These are phyloP conservation scores for Drosophila kanekoi DNA, from an alignment of 2,888 invertebrate genomes.

Conservation along the genomic window DNA sequence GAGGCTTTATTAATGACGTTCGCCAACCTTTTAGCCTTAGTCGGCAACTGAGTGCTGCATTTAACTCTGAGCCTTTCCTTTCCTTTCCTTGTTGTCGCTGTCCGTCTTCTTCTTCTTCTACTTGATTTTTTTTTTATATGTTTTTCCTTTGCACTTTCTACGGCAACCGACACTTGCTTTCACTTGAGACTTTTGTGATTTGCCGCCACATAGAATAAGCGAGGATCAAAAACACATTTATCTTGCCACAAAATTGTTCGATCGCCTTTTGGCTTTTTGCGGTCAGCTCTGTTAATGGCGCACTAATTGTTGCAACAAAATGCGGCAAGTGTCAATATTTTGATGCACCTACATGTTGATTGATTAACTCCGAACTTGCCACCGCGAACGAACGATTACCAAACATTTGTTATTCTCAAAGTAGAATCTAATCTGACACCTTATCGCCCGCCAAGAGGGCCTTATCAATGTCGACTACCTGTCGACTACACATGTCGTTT, in stretches of 20 bases:
- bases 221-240: slow-evolving; percentile 82
- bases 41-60: slow-evolving; percentile 12
- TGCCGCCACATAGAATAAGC: slow-evolving; percentile 59
- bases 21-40: slow-evolving; percentile 57
- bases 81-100: slow-evolving; percentile 29
- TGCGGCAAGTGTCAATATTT: slow-evolving; percentile 79
- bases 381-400: not conserved
- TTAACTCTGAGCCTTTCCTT: slow-evolving; percentile 26
- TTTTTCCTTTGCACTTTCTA: slow-evolving; percentile 59
- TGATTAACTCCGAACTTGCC: slow-evolving; percentile 42
- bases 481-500: not conserved
- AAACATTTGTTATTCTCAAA: slow-evolving; percentile 26
- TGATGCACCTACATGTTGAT: slow-evolving; percentile 63
- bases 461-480: slow-evolving; percentile 41
- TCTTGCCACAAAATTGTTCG: slow-evolving; percentile 58
- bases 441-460: slow-evolving; percentile 30
- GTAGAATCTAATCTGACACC: slow-evolving; percentile 26
- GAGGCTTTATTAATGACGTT: slow-evolving; percentile 82
- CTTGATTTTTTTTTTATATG: slow-evolving; percentile 21
- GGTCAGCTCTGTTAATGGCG: slow-evolving; percentile 59
- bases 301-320: slow-evolving; percentile 72
- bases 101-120: slow-evolving; percentile 34
- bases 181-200: slow-evolving; percentile 64
- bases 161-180: slow-evolving; percentile 61
- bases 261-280: slow-evolving; percentile 52